Evolutionary conservation across 2,888 invertebrate genomes (phyloP), one percentile per base, ranked within the genome.

Genomic region (Lycaena phlaeas): DNA sequence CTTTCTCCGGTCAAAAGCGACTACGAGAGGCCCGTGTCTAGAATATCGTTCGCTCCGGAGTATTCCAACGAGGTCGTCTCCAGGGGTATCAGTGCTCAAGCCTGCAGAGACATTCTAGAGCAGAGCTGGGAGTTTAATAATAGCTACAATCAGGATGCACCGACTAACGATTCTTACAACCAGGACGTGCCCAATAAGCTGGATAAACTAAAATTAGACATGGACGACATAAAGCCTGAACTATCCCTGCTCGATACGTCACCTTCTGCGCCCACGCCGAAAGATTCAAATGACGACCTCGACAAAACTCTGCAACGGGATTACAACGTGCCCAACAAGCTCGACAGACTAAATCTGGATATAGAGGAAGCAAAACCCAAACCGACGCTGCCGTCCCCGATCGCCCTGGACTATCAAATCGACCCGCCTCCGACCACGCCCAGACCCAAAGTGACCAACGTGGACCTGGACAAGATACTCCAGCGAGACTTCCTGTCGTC

Each of bases 41-140:
- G 64, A 39, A 63, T 62, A 57, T 68, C 76, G 0, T 79, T 78
- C 48, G 78, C 60, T 1, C 72, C 75, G 0, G 81, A 81, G 42
- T 79, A 72, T 45, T 56, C 71, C 1, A 81, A 84, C 43, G 79
- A 79, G 34, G 72, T 82, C 0, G 76, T 79, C 0, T 59, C 78
- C 1, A 53, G 78, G 4, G 84, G 82, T 1, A 82, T 82, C 40
- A 82, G 84, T 49, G 66, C 68, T 0, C 68, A 73, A 30, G 79
- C 77, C 0, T 68, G 73, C 40, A 63, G 65, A 38, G 75, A 71
- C 39, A 49, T 82, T 1, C 54, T 81, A 1, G 76, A 78, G 40
- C 69, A 74, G 50, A 73, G 69, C 47, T 75, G 70, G 4, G 77
- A 77, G 42, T 71, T 72, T 49, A 74, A 73, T 55, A 70, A 69